phyloP scores from a whole-genome alignment of 2,797 vertebrate species.

The Enteromius argenteus region DNA sequence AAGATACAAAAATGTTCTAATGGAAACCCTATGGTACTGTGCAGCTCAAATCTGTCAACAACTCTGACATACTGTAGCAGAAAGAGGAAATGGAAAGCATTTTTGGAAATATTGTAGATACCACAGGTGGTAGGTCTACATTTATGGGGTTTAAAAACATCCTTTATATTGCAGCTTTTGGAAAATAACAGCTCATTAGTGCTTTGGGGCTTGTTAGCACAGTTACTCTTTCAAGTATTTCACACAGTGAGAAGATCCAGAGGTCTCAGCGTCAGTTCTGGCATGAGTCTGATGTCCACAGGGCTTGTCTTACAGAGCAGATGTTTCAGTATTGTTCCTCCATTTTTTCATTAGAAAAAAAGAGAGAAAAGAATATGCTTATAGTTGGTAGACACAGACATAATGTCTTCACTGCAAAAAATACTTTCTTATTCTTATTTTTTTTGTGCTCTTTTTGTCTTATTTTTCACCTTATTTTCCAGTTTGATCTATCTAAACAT shows the following conservation, averaged over 20 bases:
- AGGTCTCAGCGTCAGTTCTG: slow-evolving; percentile 24
- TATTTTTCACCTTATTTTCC: neutral
- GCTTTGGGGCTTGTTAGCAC: slow-evolving; percentile 15
- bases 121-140: slow-evolving; percentile 19
- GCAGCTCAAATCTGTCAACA: slow-evolving; percentile 6
- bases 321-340: slow-evolving; percentile 39
- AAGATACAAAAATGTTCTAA: slow-evolving; percentile 8
- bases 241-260: slow-evolving; percentile 16
- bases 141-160: neutral
- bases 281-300: slow-evolving; percentile 26
- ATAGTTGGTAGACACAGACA: neutral
- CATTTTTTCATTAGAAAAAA: slow-evolving; percentile 14
- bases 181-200: slow-evolving; percentile 35
- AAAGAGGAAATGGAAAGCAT: slow-evolving; percentile 32
- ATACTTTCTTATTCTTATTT: neutral
- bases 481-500: neutral
- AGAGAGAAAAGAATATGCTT: neutral
- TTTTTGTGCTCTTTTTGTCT: neutral
- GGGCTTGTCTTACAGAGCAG: slow-evolving; percentile 32
- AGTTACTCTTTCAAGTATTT: slow-evolving; percentile 18
- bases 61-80: slow-evolving; percentile 17
- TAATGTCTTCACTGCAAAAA: slow-evolving; percentile 8
- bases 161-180: slow-evolving; percentile 21
- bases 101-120: slow-evolving; percentile 30
- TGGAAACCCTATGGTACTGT: neutral